These are phyloP conservation scores for Eurystomus glaucurus DNA, from an alignment of 2,797 vertebrate species.

Conservation along the genomic window DNA sequence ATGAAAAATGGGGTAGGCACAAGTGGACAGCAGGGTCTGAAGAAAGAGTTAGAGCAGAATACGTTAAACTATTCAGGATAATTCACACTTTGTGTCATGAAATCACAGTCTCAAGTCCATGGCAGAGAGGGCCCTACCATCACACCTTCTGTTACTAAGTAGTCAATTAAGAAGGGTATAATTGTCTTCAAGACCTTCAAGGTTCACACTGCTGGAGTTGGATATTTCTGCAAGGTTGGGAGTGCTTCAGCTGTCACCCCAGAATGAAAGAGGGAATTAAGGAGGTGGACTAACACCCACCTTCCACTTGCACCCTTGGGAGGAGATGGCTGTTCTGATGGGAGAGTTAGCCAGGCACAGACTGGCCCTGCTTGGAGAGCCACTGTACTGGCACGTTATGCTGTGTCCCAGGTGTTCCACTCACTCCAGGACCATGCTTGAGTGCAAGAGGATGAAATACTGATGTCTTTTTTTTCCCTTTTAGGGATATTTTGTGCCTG, in stretches of 20 bases:
- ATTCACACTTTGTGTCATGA: neutral
- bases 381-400: neutral
- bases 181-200: neutral
- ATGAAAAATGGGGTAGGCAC: neutral
- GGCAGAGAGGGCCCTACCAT: neutral
- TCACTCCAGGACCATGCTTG: accelerated
- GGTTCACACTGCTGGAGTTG: neutral
- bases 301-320: neutral
- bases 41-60: neutral
- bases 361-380: neutral
- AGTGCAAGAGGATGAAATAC: neutral
- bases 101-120: neutral
- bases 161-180: neutral
- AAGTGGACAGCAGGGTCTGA: neutral
- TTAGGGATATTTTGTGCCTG: neutral
- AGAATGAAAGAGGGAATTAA: neutral
- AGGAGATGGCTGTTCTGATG: neutral
- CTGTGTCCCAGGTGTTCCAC: neutral
- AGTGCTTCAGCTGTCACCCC: neutral
- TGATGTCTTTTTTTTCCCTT: neutral
- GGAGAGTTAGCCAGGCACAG: neutral
- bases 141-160: neutral
- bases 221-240: neutral
- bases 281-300: neutral
- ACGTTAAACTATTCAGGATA: neutral